Percentiles rank a stretch among this genome's conserved stretches.
These are phyloP conservation scores for Pterostichus niger DNA, from an alignment of 2,888 invertebrate genomes.

Conservation along the genomic window DNA sequence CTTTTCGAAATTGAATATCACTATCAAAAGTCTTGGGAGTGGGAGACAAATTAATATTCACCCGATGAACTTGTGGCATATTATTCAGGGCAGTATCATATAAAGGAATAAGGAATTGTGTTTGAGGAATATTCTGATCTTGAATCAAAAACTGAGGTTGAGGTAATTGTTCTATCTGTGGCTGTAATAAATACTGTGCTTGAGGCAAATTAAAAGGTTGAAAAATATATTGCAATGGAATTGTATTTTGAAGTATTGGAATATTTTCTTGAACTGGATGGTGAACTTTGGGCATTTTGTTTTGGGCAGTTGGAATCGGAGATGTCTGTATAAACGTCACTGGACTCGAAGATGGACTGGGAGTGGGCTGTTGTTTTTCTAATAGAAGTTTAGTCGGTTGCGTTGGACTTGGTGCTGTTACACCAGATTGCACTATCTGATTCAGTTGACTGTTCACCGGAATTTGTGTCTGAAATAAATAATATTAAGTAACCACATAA, in stretches of 20 bases:
- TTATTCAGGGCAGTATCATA: constrained; percentile 34
- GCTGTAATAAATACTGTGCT: constrained; percentile 61
- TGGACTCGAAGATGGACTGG: constrained; percentile 25
- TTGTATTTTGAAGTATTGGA: constrained; percentile 37
- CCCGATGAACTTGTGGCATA: neutral
- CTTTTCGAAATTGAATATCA: neutral
- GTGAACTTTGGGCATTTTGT: constrained; percentile 35
- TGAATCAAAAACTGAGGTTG: constrained; percentile 51
- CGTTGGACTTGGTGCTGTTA: constrained; percentile 69
- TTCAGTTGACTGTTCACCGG: constrained; percentile 58
- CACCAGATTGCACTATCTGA: constrained; percentile 58
- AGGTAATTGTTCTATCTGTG: constrained; percentile 15
- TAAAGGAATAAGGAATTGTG: constrained; percentile 54
- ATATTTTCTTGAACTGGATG: constrained; percentile 51
- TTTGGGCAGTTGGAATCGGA: neutral
- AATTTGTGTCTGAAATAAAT: constrained; percentile 45
- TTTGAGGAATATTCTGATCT: constrained; percentile 47
- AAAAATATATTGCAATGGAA: constrained; percentile 51
- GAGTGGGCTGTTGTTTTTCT: constrained; percentile 1
- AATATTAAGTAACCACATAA: neutral
- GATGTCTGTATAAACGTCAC: constrained; percentile 14
- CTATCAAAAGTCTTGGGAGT: constrained; percentile 9
- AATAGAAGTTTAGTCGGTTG: constrained; percentile 51
- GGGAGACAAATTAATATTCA: constrained; percentile 28
- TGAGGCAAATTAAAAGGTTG: constrained; percentile 54